Conservation (phyloP, 2,113 vertebrate genomes). For the Pao palembangensis region DNA sequence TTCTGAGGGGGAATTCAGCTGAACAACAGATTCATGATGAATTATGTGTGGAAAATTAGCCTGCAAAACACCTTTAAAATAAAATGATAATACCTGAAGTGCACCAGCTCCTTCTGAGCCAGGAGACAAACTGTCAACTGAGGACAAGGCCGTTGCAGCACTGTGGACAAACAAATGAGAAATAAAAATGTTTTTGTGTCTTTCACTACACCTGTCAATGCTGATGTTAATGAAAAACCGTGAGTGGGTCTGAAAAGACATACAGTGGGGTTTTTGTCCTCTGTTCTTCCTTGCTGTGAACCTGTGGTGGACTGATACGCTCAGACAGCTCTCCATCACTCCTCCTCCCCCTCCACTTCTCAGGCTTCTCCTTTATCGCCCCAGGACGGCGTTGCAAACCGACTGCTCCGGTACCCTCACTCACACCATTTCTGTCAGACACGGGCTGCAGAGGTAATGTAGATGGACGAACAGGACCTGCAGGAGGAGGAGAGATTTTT, state of each 20-base stretch:
- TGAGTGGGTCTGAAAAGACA: constrained; percentile 11
- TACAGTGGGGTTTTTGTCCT: constrained; percentile 55
- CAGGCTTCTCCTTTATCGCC: constrained; percentile 79
- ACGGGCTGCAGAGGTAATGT: constrained; percentile 43
- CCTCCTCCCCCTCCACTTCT: constrained; percentile 79
- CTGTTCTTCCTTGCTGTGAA: constrained; percentile 36
- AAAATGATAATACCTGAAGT: constrained; percentile 49
- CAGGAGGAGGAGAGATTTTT: constrained; percentile 42
- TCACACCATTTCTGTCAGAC: constrained; percentile 27
- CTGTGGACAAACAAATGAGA: constrained; percentile 37
- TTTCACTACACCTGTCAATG: too few relatives aligned
- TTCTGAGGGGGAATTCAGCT: constrained; percentile 35
- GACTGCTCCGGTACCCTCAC: constrained; percentile 47
- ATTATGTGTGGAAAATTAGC: neutral
- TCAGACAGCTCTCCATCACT: constrained; percentile 52
- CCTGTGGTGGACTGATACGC: constrained; percentile 16
- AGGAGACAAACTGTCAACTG: constrained; percentile 61
- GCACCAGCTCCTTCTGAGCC: constrained; percentile 43
- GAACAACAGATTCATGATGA: constrained; percentile 5
- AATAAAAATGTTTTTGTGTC: neutral
- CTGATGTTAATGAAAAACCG: neutral
- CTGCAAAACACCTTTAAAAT: neutral
- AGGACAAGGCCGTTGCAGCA: constrained; percentile 49
- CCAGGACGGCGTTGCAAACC: constrained; percentile 77
- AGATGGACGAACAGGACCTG: constrained; percentile 37